Base-by-base conservation (phyloP, 2,113 vertebrate genomes). In the Heterocephalus glaber region DNA sequence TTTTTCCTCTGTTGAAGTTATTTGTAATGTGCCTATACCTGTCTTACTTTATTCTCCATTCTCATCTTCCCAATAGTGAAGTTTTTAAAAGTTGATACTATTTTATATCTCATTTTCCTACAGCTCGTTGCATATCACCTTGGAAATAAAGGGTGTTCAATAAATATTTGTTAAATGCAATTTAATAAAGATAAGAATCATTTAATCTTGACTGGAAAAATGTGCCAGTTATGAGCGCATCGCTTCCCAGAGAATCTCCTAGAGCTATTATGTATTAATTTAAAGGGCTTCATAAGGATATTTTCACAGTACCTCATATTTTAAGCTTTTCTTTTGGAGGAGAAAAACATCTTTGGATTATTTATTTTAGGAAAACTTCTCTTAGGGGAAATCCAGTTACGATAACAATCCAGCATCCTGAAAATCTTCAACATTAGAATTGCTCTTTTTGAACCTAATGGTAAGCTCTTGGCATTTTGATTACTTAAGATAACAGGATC, bases 341-440 rank as follows among this genome's bases (percentile, higher is more conserved):
- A 52, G 17, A 19, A 79, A 68, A 56, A 38, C 87, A 24, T 56
- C 3, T n/a, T n/a, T 80, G 33, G 3, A 33, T 96, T 86, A 65
- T 81, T 90, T 94, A 74, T 70, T 97, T 95, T 81, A 85, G 63
- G 35, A 84, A 86, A 80, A 90, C 41, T 86, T 28, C 60, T 26
- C 86, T 96, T 89, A 60, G n/a, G 81, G 68, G 24, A 92, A 92
- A 77, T 52, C 44, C 86, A 28, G 10, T 95, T 80, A 65, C 16
- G 68, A 33, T 61, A 86, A 41, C 16, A 92, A 49, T 76, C 44
- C 30, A 74, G n/a, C 14, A 47, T 76, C 76, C 58, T 94, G 52
- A 89, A 70, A 77, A 93, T 91, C n/a, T 28, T 74, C 65, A 84
- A 72, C n/a, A 63, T 87, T 54, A 28, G 84, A 95, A 72, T 96